Conservation (phyloP, 2,888 invertebrate genomes). For the Eumacrocentrus americanus region DNA sequence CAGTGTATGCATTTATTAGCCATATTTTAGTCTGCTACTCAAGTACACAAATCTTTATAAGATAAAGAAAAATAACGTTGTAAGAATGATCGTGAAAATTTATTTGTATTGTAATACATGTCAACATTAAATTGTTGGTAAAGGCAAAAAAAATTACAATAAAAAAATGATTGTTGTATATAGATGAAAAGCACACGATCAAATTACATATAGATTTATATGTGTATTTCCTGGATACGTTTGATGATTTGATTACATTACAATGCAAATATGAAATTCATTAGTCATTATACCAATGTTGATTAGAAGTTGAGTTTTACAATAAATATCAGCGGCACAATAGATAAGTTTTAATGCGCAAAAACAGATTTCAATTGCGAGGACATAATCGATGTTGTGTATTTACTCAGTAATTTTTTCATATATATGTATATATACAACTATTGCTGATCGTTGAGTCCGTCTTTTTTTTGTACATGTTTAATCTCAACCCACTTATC, state of each 20-base stretch:
- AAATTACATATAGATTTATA: not conserved
- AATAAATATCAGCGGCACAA: not conserved
- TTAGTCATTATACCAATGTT: not conserved
- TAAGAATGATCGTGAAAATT: conserved; percentile 40
- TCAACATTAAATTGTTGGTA: conserved; percentile 28
- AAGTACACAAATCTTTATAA: conserved; percentile 35
- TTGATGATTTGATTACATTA: not conserved
- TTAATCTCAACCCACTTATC: too few species aligned
- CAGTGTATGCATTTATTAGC: conserved; percentile 41
- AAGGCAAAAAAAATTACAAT: conserved; percentile 34
- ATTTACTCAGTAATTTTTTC: too few species aligned
- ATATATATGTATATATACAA: too few species aligned
- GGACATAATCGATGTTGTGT: too few species aligned
- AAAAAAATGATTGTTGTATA: conserved; percentile 36
- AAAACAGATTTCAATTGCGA: too few species aligned
- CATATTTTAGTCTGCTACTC: conserved; percentile 20
- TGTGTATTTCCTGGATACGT: not conserved
- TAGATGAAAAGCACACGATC: conserved; percentile 23
- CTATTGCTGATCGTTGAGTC: too few species aligned
- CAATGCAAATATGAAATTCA: not conserved
- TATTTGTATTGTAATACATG: conserved; percentile 24
- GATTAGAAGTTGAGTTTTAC: not conserved
- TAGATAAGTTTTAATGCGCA: too few species aligned
- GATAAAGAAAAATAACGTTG: conserved; percentile 43
- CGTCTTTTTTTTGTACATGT: too few species aligned